phyloP scores from a whole-genome alignment of 1,140 invertebrate genomes.

The Conopomorpha cramerella region DNA sequence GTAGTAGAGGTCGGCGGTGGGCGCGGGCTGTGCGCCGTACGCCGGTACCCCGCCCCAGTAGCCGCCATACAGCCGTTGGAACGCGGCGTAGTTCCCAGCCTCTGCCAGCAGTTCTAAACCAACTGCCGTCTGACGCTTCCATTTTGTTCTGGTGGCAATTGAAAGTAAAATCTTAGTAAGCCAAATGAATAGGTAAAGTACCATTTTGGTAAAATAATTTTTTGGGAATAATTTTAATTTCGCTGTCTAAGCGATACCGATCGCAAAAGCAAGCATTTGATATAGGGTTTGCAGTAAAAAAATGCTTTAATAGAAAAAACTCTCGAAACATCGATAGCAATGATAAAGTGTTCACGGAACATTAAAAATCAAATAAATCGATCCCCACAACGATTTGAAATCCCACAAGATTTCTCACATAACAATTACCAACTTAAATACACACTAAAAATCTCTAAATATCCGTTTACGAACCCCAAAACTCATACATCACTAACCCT shows the following conservation, averaged over 20 bases:
- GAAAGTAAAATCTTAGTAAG: no score
- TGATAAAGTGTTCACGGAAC: slow-evolving; percentile 21
- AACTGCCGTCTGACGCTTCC: slow-evolving; percentile 98
- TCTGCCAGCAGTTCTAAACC: slow-evolving; percentile 95
- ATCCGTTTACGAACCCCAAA: slow-evolving; percentile 29
- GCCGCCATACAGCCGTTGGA: slow-evolving; percentile 90
- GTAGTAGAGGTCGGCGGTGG: slow-evolving; percentile 75
- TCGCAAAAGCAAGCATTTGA: no score
- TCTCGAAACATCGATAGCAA: no score
- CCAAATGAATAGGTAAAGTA: no score
- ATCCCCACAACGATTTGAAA: slow-evolving; percentile 13
- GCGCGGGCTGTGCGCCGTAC: slow-evolving; percentile 66
- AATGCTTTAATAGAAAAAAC: no score
- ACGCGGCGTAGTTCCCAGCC: slow-evolving; percentile 94
- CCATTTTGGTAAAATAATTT: no score
- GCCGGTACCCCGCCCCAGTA: slow-evolving; percentile 65
- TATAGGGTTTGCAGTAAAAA: no score
- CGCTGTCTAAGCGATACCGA: no score
- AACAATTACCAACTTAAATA: slow-evolving; percentile 37
- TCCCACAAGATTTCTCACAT: slow-evolving; percentile 24
- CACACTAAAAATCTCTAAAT: slow-evolving; percentile 45
- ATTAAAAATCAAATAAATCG: slow-evolving; percentile 24
- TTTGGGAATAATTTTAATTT: no score
- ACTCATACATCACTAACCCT: slow-evolving; percentile 33
- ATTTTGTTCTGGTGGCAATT: slow-evolving; percentile 90